A percentile compares a stretch with the other conserved stretches of the same genome.
Evolutionary conservation across 2,797 vertebrate genomes (phyloP).

Genomic region (Tachyglossus aculeatus): DNA sequence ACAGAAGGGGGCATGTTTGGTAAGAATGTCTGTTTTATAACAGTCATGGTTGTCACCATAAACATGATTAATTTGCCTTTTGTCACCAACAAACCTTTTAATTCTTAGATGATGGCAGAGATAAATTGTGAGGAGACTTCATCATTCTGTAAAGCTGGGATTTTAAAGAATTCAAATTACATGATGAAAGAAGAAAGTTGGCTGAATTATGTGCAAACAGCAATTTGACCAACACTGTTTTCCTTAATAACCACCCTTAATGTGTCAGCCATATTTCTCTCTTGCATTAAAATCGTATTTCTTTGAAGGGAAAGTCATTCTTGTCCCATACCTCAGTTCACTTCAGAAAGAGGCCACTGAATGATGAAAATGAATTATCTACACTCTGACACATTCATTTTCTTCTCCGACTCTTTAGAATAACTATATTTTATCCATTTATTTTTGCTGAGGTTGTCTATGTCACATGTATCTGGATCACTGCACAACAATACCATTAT

Average conservation of each 20-base stretch:
- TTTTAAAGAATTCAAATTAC: slow-evolving; percentile 50
- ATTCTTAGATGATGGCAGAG: slow-evolving; percentile 54
- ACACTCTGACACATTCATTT: not conserved
- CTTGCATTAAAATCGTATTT: slow-evolving; percentile 10
- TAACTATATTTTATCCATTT: not conserved
- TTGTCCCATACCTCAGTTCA: not conserved
- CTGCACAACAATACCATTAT: not conserved
- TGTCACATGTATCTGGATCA: not conserved
- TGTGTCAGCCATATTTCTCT: slow-evolving; percentile 25
- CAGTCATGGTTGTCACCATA: slow-evolving; percentile 60
- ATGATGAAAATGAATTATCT: not conserved
- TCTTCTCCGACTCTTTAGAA: not conserved
- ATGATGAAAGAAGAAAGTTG: slow-evolving; percentile 30
- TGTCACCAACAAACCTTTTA: slow-evolving; percentile 51
- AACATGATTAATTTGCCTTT: slow-evolving; percentile 69
- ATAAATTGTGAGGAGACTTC: slow-evolving; percentile 53
- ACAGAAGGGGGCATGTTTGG: slow-evolving; percentile 33
- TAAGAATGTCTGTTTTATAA: slow-evolving; percentile 61
- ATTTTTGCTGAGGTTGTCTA: not conserved
- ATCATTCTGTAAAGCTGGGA: slow-evolving; percentile 37
- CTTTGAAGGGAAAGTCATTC: slow-evolving; percentile 16
- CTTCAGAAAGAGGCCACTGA: not conserved
- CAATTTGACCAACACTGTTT: slow-evolving; percentile 35
- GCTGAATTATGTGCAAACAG: slow-evolving; percentile 29
- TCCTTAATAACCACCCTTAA: slow-evolving; percentile 25